These are phyloP conservation scores for Phrynocephalus versicolor DNA, from an alignment of 2,113 vertebrate species.

Conservation along the genomic window DNA sequence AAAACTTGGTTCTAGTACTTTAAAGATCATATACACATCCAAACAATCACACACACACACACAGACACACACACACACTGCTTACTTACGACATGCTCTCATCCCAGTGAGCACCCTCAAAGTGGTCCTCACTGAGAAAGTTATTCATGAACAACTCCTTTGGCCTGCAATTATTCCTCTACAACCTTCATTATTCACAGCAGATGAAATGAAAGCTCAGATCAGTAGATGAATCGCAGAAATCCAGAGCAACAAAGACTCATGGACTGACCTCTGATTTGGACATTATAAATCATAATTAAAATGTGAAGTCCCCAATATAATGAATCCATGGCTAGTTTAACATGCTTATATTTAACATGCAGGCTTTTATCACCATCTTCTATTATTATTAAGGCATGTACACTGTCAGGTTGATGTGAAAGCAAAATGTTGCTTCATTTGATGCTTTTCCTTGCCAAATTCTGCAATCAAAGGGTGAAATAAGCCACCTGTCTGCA, in stretches of 20 bases:
- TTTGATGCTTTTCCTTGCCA: not conserved
- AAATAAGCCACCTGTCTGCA: no score
- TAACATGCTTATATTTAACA: conserved; percentile 58
- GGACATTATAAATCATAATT: conserved; percentile 67
- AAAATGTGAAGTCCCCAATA: conserved; percentile 57
- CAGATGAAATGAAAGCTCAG: conserved; percentile 35
- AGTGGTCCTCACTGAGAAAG: conserved; percentile 50
- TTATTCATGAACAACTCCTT: conserved; percentile 62
- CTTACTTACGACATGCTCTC: not conserved
- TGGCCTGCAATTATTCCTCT: conserved; percentile 59
- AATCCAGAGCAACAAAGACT: conserved; percentile 54
- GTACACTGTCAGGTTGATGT: conserved; percentile 31
- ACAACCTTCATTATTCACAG: conserved; percentile 64
- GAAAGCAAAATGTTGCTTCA: conserved; percentile 9
- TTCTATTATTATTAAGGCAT: conserved; percentile 40
- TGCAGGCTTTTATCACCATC: conserved; percentile 39
- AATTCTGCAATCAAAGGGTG: no score
- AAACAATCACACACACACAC: no score
- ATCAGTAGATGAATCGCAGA: conserved; percentile 53
- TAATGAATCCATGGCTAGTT: conserved; percentile 60
- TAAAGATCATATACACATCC: no score
- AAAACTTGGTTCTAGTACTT: not conserved
- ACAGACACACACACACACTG: no score
- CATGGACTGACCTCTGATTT: conserved; percentile 52
- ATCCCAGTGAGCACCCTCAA: conserved; percentile 11